Percentiles rank a stretch among this genome's conserved stretches.
Evolutionary conservation across 2,797 vertebrate species (phyloP).

Genomic region (Intellagama lesueurii): DNA sequence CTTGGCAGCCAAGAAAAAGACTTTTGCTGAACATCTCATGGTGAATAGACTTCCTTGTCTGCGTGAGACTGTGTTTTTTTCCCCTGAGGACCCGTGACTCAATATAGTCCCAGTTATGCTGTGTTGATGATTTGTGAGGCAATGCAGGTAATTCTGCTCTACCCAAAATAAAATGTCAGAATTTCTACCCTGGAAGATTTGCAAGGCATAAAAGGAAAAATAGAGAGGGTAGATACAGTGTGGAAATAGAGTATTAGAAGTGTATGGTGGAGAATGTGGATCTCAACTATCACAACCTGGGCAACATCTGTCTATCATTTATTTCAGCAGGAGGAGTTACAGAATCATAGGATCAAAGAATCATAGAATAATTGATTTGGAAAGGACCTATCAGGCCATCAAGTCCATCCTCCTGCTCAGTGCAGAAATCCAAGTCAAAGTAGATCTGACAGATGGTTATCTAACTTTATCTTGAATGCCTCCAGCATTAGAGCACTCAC

Average conservation of each 20-base stretch:
- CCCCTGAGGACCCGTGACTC: background rate
- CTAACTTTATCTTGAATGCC: no score
- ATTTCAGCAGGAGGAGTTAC: background rate
- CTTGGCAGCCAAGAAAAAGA: background rate
- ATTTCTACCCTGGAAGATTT: background rate
- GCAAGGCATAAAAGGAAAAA: background rate
- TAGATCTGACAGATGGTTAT: no score
- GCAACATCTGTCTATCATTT: background rate
- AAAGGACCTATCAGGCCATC: no score
- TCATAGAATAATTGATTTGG: no score
- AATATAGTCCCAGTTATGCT: background rate
- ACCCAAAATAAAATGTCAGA: background rate
- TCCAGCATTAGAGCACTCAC: no score
- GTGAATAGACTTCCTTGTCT: background rate
- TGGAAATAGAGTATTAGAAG: background rate
- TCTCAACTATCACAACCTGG: background rate
- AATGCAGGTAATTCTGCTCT: background rate
- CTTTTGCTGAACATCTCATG: background rate
- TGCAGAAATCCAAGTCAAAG: no score
- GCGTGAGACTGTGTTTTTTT: rapidly evolving
- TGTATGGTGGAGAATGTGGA: background rate
- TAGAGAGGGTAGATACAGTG: background rate
- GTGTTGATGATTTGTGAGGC: background rate
- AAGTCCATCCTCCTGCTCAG: no score
- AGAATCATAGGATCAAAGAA: no score